A percentile compares a stretch with the other conserved stretches of the same genome.
Evolutionary conservation across 2,113 vertebrate genomes (phyloP).

Genomic region (Toxotes jaculatrix): DNA sequence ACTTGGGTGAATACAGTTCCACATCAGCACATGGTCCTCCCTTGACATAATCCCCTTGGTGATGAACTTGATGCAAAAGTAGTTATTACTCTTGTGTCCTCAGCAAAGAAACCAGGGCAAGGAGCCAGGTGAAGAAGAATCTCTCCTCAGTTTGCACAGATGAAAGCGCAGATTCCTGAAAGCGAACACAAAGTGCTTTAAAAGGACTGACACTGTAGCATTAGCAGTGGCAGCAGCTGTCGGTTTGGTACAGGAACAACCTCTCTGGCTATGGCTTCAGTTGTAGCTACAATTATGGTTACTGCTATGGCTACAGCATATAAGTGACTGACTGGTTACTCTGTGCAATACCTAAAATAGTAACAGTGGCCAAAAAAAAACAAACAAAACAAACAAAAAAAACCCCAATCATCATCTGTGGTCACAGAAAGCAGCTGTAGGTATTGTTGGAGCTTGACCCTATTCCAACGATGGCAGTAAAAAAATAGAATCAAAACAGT

Average conservation of each 20-base stretch:
- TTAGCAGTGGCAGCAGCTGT: not conserved
- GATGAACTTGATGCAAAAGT: not conserved
- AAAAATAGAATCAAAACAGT: not conserved
- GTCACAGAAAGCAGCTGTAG: not conserved
- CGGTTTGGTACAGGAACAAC: not conserved
- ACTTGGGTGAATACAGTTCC: not conserved
- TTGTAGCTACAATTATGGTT: not conserved
- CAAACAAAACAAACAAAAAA: not conserved
- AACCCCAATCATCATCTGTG: not conserved
- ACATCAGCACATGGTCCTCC: not conserved
- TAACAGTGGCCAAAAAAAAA: not conserved
- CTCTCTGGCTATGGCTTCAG: not conserved
- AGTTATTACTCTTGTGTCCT: not conserved
- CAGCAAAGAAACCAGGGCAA: not conserved
- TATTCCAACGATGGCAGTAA: not conserved
- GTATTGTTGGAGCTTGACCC: not conserved
- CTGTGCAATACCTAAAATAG: not conserved
- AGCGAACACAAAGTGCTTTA: not conserved
- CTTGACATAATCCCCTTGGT: not conserved
- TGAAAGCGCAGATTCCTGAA: slow-evolving; percentile 22
- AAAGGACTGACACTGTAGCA: not conserved
- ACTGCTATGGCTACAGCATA: not conserved
- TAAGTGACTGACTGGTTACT: not conserved
- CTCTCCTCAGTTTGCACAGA: not conserved
- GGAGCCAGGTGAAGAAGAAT: not conserved